A percentile compares a stretch with the other conserved stretches of the same genome.
phyloP scores from a whole-genome alignment of 2,888 invertebrate species.

The Drosophila merina region DNA sequence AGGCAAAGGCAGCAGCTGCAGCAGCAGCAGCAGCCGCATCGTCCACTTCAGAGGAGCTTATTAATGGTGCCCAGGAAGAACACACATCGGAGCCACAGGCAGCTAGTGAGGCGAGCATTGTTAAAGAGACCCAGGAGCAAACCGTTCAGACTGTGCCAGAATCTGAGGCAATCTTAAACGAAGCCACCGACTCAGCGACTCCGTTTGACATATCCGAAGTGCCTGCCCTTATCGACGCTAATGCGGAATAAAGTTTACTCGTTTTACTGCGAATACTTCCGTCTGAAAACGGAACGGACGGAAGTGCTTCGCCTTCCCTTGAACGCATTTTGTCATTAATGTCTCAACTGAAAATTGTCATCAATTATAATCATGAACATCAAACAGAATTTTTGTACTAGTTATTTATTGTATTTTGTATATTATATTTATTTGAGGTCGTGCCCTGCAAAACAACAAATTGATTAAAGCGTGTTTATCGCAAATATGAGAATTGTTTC shows the following conservation, averaged over 20 bases:
- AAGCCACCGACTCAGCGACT: background rate
- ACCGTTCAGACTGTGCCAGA: constrained; percentile 23
- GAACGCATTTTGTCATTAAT: constrained; percentile 56
- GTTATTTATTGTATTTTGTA: constrained; percentile 73
- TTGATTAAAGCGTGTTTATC: constrained; percentile 44
- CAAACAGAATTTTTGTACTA: constrained; percentile 33
- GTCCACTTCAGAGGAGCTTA: constrained; percentile 5
- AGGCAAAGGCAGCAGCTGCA: constrained; percentile 72
- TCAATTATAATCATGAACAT: constrained; percentile 38
- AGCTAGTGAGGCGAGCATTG: constrained; percentile 27
- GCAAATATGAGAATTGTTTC: constrained; percentile 6
- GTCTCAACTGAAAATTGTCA: constrained; percentile 41
- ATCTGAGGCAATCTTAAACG: constrained; percentile 5
- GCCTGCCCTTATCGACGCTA: constrained; percentile 56
- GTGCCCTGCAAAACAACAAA: constrained; percentile 24
- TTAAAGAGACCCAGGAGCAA: constrained; percentile 11
- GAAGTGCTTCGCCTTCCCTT: constrained; percentile 1
- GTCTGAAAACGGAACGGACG: constrained; percentile 12
- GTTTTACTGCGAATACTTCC: constrained; percentile 11
- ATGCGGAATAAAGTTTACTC: constrained; percentile 38
- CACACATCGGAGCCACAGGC: constrained; percentile 21
- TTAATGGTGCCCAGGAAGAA: constrained; percentile 3
- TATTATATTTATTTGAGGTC: constrained; percentile 50
- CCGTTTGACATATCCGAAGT: constrained; percentile 42
- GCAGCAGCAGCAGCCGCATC: constrained; percentile 46